phyloP scores from a whole-genome alignment of 2,888 invertebrate genomes.

The Pachydiplax longipennis region DNA sequence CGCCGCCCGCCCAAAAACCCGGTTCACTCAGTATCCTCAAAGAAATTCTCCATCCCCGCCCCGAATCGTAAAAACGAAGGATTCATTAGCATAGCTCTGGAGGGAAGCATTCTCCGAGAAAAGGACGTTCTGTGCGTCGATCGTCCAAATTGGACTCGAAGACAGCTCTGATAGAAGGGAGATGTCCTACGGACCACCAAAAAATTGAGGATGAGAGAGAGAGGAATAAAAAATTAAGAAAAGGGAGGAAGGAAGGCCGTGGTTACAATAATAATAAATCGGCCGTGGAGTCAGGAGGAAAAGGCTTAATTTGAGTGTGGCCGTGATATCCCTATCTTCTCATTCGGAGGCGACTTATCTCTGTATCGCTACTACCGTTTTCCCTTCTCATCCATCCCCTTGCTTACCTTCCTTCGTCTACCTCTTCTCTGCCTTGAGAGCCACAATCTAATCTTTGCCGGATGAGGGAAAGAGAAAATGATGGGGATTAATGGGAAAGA shows the following conservation, averaged over 20 bases:
- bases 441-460: neutral
- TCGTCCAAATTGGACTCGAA: neutral
- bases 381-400: neutral
- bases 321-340: slow-evolving; percentile 28
- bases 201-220: neutral
- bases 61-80: slow-evolving; percentile 4
- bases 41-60: neutral
- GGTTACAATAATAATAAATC: slow-evolving; percentile 32
- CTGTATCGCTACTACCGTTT: neutral
- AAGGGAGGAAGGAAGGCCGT: neutral
- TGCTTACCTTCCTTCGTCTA: neutral
- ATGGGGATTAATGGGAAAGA: too few relatives aligned
- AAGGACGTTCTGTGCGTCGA: neutral
- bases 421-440: neutral
- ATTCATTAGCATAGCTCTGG: slow-evolving; percentile 26
- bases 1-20: neutral
- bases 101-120: neutral
- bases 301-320: slow-evolving; percentile 39
- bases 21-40: neutral
- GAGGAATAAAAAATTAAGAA: neutral
- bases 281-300: slow-evolving; percentile 8
- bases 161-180: too few relatives aligned
- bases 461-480: too few relatives aligned
- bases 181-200: too few relatives aligned
- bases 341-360: slow-evolving; percentile 19